phyloP scores from a whole-genome alignment of 2,888 invertebrate genomes.

The Xanthorhoe designata region DNA sequence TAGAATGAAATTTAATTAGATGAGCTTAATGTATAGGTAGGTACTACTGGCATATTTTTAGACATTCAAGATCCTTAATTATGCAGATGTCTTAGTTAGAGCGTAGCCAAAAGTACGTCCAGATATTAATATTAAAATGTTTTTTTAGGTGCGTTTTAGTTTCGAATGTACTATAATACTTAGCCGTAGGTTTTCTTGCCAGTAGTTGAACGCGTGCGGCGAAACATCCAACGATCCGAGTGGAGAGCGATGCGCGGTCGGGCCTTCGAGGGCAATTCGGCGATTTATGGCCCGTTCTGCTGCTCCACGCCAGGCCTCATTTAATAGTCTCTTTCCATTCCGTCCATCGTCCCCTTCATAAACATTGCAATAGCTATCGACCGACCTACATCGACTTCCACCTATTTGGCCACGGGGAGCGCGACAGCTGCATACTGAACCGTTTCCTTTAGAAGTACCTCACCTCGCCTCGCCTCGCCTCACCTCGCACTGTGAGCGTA shows the following conservation, averaged over 20 bases:
- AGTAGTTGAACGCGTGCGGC: not conserved
- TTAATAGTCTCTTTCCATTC: slow-evolving; percentile 53
- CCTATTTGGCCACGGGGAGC: slow-evolving; percentile 38
- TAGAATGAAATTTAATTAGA: not conserved
- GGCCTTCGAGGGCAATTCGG: slow-evolving; percentile 16
- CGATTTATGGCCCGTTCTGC: slow-evolving; percentile 16
- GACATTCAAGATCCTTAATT: no score
- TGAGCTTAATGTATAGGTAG: no score
- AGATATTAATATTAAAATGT: no score
- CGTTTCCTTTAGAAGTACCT: slow-evolving; percentile 33
- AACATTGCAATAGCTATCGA: slow-evolving; percentile 57
- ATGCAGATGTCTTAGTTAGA: no score
- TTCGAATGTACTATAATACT: no score
- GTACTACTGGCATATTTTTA: no score
- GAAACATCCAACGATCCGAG: slow-evolving; percentile 2
- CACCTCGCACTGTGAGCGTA: slow-evolving; percentile 25
- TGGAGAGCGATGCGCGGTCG: slow-evolving; percentile 7
- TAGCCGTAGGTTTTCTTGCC: not conserved
- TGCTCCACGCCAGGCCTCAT: slow-evolving; percentile 31
- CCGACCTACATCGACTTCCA: slow-evolving; percentile 51
- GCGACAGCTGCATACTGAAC: slow-evolving; percentile 49
- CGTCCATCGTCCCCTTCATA: slow-evolving; percentile 49
- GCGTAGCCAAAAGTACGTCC: no score
- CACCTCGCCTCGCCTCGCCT: not conserved
- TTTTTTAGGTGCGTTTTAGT: no score